Evolutionary conservation across 2,888 invertebrate species (phyloP).

Genomic region (Pocota personata): DNA sequence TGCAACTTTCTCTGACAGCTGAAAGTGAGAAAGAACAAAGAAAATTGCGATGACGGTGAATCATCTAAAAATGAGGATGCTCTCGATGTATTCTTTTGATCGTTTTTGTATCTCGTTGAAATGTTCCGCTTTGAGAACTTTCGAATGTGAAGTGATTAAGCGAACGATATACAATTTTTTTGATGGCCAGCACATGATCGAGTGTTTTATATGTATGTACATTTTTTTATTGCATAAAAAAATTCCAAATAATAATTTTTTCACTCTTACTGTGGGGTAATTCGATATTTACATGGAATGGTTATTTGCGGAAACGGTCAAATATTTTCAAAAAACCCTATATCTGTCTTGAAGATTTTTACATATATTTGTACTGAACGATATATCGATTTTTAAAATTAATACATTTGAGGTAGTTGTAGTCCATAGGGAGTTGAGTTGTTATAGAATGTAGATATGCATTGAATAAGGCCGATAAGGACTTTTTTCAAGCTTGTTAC

Average conservation of each 20-base stretch:
- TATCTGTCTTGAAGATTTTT: no score
- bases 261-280: background rate
- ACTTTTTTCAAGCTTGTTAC: no score
- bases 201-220: background rate
- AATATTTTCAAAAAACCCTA: background rate
- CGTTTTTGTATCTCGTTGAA: background rate
- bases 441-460: no score
- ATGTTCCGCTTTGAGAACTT: background rate
- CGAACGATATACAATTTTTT: background rate
- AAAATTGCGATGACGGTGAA: constrained; percentile 34
- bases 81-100: background rate
- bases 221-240: background rate
- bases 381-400: no score
- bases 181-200: background rate
- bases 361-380: no score
- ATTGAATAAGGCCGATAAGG: no score
- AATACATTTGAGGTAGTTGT: no score
- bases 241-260: background rate
- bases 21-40: constrained; percentile 26
- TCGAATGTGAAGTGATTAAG: background rate
- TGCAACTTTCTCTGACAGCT: background rate
- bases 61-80: constrained; percentile 10
- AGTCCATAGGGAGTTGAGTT: no score
- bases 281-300: background rate
- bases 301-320: background rate